These are phyloP conservation scores for Cyclura pinguis DNA, from an alignment of 2,797 vertebrate species.

Conservation along the genomic window DNA sequence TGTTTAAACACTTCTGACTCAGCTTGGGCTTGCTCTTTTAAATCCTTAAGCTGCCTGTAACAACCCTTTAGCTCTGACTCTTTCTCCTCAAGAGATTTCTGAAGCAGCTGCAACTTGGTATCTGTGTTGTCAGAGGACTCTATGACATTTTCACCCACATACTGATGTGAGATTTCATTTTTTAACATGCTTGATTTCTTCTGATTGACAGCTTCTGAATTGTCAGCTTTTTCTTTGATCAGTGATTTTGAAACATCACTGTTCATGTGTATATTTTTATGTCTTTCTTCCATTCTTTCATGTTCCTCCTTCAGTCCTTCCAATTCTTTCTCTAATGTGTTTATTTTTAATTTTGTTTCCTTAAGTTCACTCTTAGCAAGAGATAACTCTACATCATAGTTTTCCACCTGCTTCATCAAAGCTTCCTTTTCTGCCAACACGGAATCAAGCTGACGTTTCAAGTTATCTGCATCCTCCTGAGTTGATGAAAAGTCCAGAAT, in stretches of 20 bases:
- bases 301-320: constrained; percentile 77
- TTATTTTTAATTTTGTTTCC: constrained; percentile 84
- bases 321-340: constrained; percentile 82
- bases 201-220: constrained; percentile 66
- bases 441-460: constrained; percentile 80
- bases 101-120: constrained; percentile 80
- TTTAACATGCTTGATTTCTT: not conserved
- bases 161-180: constrained; percentile 78
- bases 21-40: constrained; percentile 79
- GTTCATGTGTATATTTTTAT: constrained; percentile 32
- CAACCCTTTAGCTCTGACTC: constrained; percentile 82
- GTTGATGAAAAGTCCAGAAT: constrained; percentile 60
- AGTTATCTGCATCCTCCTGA: constrained; percentile 76
- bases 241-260: not conserved
- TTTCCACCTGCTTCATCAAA: constrained; percentile 75
- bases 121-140: constrained; percentile 77
- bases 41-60: constrained; percentile 77
- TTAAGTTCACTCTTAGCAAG: constrained; percentile 77
- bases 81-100: constrained; percentile 81
- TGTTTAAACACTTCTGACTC: constrained; percentile 78
- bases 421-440: constrained; percentile 74
- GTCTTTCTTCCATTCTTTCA: constrained; percentile 67
- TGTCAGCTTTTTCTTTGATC: constrained; percentile 73
- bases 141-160: constrained; percentile 80
- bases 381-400: constrained; percentile 58